Evolutionary conservation across 2,797 vertebrate genomes (phyloP).

Genomic region (Mus caroli): DNA sequence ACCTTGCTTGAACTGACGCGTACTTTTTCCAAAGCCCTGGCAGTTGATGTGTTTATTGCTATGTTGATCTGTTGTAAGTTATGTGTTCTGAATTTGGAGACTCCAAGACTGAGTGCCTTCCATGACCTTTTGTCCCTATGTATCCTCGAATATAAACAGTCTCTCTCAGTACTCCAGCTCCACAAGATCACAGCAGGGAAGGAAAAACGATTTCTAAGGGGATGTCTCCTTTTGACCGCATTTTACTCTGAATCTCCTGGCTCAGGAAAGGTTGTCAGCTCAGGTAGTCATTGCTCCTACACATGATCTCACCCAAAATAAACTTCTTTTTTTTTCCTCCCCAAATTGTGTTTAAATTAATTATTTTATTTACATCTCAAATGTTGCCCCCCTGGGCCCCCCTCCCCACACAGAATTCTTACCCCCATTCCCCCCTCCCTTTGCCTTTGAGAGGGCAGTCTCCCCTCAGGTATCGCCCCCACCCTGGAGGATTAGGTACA

Average conservation of each 20-base stretch:
- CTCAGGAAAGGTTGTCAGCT: background rate
- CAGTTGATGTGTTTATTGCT: constrained; percentile 63
- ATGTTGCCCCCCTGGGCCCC: background rate
- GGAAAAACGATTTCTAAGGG: constrained; percentile 39
- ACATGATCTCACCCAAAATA: constrained; percentile 32
- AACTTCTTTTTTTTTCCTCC: background rate
- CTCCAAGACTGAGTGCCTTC: constrained; percentile 48
- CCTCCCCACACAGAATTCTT: background rate
- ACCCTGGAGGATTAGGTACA: background rate
- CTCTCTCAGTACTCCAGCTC: constrained; percentile 14
- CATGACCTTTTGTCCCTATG: constrained; percentile 49
- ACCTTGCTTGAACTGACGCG: constrained; percentile 16
- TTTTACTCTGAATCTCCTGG: background rate
- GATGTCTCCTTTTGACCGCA: constrained; percentile 29
- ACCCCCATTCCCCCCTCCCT: too few species aligned
- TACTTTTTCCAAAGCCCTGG: constrained; percentile 57
- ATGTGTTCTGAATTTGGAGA: constrained; percentile 52
- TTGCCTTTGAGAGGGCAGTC: too few species aligned
- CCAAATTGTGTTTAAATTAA: background rate
- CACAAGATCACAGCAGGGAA: background rate
- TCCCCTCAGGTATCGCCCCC: too few species aligned
- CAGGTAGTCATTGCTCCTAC: background rate
- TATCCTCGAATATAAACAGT: constrained; percentile 53
- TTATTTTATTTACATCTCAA: background rate
- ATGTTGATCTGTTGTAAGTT: background rate